Percentiles rank a stretch among this genome's conserved stretches.
These are phyloP conservation scores for Heterotilapia buettikoferi DNA, from an alignment of 2,113 vertebrate species.

Conservation along the genomic window DNA sequence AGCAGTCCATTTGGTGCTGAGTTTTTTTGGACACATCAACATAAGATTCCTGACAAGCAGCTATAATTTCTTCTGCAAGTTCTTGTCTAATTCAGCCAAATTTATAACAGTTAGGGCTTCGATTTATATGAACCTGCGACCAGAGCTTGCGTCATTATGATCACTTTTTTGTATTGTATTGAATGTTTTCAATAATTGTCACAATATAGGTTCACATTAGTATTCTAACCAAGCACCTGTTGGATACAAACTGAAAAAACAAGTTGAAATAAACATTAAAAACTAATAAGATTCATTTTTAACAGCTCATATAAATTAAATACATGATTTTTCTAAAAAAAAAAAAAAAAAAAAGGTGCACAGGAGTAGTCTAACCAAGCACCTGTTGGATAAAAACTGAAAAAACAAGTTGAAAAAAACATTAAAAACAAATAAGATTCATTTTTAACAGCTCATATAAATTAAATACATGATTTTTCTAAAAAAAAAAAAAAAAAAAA, in stretches of 20 bases:
- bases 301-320: background rate
- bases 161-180: background rate
- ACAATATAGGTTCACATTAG: background rate
- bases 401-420: background rate
- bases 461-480: accelerated
- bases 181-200: background rate
- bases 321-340: accelerated
- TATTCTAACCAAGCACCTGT: background rate
- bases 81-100: background rate
- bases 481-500: background rate
- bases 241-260: background rate
- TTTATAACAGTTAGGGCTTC: background rate
- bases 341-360: background rate
- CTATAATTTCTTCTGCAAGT: background rate
- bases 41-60: background rate
- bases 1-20: background rate
- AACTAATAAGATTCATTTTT: background rate
- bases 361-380: background rate
- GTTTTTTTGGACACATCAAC: background rate
- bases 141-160: background rate
- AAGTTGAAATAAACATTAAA: background rate
- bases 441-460: background rate
- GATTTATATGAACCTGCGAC: background rate
- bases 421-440: background rate
- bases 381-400: background rate